phyloP scores from a whole-genome alignment of 2,113 vertebrate species.

The Malaclemys terrapin region DNA sequence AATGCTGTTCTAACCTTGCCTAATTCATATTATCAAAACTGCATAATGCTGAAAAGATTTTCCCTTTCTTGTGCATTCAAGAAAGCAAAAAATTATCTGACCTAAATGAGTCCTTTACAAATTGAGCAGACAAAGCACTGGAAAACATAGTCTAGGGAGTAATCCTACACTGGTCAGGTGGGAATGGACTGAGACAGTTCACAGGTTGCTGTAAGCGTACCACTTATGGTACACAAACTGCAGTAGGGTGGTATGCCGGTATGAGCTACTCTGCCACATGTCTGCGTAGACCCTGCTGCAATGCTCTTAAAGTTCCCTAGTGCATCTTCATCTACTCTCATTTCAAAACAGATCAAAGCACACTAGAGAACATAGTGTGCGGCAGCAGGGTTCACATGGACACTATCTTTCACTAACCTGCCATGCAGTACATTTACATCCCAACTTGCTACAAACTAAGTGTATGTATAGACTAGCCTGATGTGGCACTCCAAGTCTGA shows the following conservation, averaged over 20 bases:
- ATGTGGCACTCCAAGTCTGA: neutral
- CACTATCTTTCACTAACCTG: neutral
- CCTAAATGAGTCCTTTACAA: neutral
- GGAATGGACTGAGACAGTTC: conserved; percentile 34
- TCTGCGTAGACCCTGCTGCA: neutral
- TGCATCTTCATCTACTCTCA: neutral
- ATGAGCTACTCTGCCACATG: neutral
- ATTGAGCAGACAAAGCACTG: neutral
- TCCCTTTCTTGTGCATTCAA: neutral
- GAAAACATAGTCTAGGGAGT: conserved; percentile 43
- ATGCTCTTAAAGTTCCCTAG: neutral
- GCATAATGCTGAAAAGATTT: neutral
- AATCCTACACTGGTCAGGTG: conserved; percentile 12
- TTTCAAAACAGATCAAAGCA: neutral
- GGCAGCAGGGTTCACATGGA: neutral
- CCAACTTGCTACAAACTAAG: neutral
- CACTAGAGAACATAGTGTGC: neutral
- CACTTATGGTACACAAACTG: neutral
- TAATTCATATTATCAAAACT: neutral
- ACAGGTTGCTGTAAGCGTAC: neutral
- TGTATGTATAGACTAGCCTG: neutral
- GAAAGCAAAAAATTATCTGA: neutral
- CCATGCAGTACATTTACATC: neutral
- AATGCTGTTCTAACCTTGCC: neutral
- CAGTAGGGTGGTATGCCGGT: neutral